phyloP scores from a whole-genome alignment of 1,140 invertebrate genomes.

The Zaprionus ghesquierei region DNA sequence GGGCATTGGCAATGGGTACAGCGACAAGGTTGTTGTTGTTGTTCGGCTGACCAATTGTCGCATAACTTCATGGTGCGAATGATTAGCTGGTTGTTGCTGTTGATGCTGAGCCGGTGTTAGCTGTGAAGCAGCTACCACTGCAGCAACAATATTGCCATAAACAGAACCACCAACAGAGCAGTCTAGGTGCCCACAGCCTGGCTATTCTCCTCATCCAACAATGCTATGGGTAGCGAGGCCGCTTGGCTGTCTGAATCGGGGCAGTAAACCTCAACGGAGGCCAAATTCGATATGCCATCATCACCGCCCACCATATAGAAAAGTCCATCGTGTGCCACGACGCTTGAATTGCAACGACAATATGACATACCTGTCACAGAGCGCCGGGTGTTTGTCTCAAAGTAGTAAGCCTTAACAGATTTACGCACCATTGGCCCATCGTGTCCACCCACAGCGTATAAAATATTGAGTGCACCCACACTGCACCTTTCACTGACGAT shows the following conservation, averaged over 20 bases:
- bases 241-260: conserved; percentile 87
- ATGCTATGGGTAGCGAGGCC: conserved; percentile 73
- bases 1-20: conserved; percentile 60
- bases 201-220: conserved; percentile 83
- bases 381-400: conserved; percentile 90
- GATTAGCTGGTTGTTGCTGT: conserved; percentile 54
- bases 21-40: conserved; percentile 61
- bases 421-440: conserved; percentile 95
- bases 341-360: conserved; percentile 96
- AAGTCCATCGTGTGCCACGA: conserved; percentile 92
- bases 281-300: conserved; percentile 94
- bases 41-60: conserved; percentile 80
- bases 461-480: conserved; percentile 93
- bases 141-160: conserved; percentile 59
- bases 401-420: conserved; percentile 94
- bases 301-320: conserved; percentile 97
- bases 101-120: conserved; percentile 23
- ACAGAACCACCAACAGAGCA: conserved; percentile 83
- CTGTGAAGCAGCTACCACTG: conserved; percentile 30
- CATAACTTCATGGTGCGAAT: conserved; percentile 83
- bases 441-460: conserved; percentile 96
- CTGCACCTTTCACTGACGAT: conserved; percentile 94
- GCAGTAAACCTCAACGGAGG: conserved; percentile 94
- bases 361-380: conserved; percentile 94
- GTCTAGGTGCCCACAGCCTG: conserved; percentile 83